Evolutionary conservation across 1,140 invertebrate species (phyloP), one percentile per base, ranked within the genome.

Genomic region (Pachyrhynchus sulphureomaculatus): DNA sequence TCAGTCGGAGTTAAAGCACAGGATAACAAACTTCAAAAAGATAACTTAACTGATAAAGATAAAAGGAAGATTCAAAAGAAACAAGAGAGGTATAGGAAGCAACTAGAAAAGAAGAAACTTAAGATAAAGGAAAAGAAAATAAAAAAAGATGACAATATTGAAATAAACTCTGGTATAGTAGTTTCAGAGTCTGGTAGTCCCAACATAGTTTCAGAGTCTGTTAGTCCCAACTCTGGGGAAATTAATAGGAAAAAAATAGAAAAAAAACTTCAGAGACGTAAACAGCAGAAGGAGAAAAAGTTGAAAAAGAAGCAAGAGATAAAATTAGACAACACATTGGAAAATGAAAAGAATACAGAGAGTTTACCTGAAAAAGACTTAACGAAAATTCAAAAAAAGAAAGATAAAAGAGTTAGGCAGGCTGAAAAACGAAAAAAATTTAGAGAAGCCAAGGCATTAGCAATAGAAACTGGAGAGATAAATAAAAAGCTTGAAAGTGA

Each of bases 381-480:
- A 61, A 55, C 48, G 55, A 67, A 71, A 53, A 45, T 68, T 52
- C 20, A 62, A 36, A 69, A 65, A 39, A 69, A 67, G 29, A 66
- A 67, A 57, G 54, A 65, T 36, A 68, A 24, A 47, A 42, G 48
- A 44, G 41, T 36, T 2, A 68, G 58, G 39, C 63, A 70, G 58
- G 49, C 51, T 62, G 62, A 65, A n/a, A 66, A 67, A 64, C 53
- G 70, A 65, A 55, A 74, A 71, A 39, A 45, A 32, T 24, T 42
- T 18, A 63, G 34, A 34, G 26, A 56, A 32, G 13, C 52, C 4
- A 47, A 48, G 36, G 20, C 13, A 20, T 33, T 49, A 17, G 53
- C 48, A 67, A 64, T 53, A 71, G 61, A 64, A 71, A 68, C 18
- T 20, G 41, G 2, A 44, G 18, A 55, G 5, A 2, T 6, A 29